Conservation (phyloP, 2,797 vertebrate species). For the Microchirus variegatus region DNA sequence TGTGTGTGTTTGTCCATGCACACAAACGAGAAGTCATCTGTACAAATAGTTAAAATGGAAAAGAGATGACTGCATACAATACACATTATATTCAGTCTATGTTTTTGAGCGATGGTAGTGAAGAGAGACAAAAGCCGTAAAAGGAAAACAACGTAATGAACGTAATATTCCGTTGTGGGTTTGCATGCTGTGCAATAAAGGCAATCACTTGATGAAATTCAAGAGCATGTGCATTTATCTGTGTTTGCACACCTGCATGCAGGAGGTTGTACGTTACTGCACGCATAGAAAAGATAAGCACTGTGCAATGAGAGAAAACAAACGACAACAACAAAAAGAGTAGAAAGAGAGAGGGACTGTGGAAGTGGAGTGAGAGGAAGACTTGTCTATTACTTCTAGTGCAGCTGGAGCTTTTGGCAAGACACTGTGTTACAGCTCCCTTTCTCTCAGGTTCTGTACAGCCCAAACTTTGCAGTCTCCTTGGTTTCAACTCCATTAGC, state of each 20-base stretch:
- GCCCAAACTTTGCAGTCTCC: conserved; percentile 62
- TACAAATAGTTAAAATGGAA: too few species aligned
- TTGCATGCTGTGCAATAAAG: conserved; percentile 1
- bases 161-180: too few species aligned
- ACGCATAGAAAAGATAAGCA: conserved; percentile 50
- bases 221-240: not conserved
- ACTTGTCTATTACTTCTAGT: conserved; percentile 52
- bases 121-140: too few species aligned
- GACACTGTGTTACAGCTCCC: conserved; percentile 36
- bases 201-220: conserved; percentile 4
- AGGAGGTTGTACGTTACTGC: conserved; percentile 52
- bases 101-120: too few species aligned
- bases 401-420: conserved; percentile 72
- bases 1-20: too few species aligned
- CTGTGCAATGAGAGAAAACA: conserved; percentile 53
- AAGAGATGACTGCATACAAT: too few species aligned
- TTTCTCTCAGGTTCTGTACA: conserved; percentile 50
- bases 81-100: too few species aligned
- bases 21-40: too few species aligned
- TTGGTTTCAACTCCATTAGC: conserved; percentile 76
- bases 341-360: not conserved
- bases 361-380: conserved; percentile 23
- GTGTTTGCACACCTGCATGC: conserved; percentile 31
- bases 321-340: conserved; percentile 6
- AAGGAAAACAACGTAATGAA: too few species aligned